A percentile compares a stretch with the other conserved stretches of the same genome.
These are phyloP conservation scores for Toxotes chatareus DNA, from an alignment of 2,113 vertebrate species.

Conservation along the genomic window DNA sequence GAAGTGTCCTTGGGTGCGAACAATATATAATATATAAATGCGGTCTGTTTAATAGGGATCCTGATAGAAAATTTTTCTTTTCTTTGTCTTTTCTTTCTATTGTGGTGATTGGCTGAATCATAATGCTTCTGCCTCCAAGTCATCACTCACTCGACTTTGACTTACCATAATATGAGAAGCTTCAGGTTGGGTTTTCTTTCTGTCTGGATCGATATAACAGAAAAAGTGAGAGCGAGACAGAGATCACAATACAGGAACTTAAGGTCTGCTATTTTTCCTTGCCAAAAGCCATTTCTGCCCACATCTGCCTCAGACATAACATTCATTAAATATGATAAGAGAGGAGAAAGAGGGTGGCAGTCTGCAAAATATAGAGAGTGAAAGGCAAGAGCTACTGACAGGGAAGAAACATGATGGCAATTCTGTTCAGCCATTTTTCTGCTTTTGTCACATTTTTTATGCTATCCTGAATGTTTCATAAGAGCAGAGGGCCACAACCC, in stretches of 20 bases:
- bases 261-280: not conserved
- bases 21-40: too few relatives aligned
- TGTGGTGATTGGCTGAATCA: constrained; percentile 9
- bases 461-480: constrained; percentile 62
- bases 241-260: constrained; percentile 13
- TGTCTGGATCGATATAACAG: constrained; percentile 18
- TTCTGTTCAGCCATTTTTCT: constrained; percentile 53
- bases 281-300: constrained; percentile 27
- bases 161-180: constrained; percentile 13
- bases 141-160: constrained; percentile 14
- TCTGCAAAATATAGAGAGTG: constrained; percentile 19
- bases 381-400: constrained; percentile 36
- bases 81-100: constrained; percentile 1
- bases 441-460: constrained; percentile 58
- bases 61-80: not conserved
- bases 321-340: constrained; percentile 57
- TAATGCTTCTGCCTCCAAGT: constrained; percentile 6
- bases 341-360: constrained; percentile 19
- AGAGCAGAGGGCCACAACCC: constrained; percentile 43
- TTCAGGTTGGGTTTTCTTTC: constrained; percentile 1
- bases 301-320: constrained; percentile 37
- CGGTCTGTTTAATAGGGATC: too few relatives aligned
- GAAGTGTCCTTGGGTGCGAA: too few relatives aligned
- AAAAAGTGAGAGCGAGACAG: not conserved
- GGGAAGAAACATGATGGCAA: constrained; percentile 44